phyloP scores from a whole-genome alignment of 1,140 invertebrate genomes.

The Zaprionus nigranus region DNA sequence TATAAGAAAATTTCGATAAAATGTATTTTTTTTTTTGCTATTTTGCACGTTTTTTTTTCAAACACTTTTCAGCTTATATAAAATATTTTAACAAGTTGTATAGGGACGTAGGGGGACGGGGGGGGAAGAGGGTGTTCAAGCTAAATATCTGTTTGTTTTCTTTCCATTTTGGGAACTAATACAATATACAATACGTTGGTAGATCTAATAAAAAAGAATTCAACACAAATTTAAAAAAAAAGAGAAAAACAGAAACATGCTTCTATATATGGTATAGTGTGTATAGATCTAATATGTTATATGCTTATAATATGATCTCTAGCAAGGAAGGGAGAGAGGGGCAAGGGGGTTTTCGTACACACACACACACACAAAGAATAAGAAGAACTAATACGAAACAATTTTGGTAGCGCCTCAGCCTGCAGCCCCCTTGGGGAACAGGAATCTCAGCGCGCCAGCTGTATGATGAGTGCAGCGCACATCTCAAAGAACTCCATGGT shows the following conservation, averaged over 20 bases:
- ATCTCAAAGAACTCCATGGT: slow-evolving; percentile 99
- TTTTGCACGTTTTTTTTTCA: slow-evolving; percentile 4
- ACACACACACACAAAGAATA: not conserved
- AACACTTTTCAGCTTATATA: slow-evolving; percentile 21
- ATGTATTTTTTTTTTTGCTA: not conserved
- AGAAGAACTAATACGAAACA: not conserved
- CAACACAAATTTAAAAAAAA: slow-evolving; percentile 24
- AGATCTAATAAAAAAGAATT: slow-evolving; percentile 17
- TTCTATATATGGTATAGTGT: not conserved
- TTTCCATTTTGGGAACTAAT: slow-evolving; percentile 11
- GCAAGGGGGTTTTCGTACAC: not conserved
- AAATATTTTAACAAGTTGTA: slow-evolving; percentile 21
- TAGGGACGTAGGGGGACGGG: not conserved
- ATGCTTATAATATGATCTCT: not conserved
- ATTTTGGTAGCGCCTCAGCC: slow-evolving; percentile 1
- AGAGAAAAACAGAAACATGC: slow-evolving; percentile 3
- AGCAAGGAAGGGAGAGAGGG: not conserved
- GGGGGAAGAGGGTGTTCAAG: not conserved
- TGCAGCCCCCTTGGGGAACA: not conserved
- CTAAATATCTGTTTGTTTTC: slow-evolving; percentile 14
- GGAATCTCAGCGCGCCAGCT: slow-evolving; percentile 93
- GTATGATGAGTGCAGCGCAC: slow-evolving; percentile 99
- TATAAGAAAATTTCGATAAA: slow-evolving; percentile 7
- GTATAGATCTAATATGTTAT: slow-evolving; percentile 1
- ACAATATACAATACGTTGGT: slow-evolving; percentile 32